Base-by-base conservation (phyloP, 1,140 invertebrate species). In the Drosophila aff. region DNA sequence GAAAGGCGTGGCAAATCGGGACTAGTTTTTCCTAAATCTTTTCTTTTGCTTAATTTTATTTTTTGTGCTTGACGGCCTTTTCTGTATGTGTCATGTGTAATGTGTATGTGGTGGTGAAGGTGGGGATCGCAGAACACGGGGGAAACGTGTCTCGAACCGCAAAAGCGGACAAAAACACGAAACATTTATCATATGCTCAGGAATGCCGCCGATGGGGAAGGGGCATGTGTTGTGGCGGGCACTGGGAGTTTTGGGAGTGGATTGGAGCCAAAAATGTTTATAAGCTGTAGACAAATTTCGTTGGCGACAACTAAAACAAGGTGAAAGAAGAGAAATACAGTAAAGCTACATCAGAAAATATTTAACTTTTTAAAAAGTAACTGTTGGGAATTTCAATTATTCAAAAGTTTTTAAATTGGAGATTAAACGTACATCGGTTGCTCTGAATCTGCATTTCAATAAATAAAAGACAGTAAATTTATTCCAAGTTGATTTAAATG, bases 241-340 rank as follows among this genome's bases (percentile, higher is more conserved):
- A 44, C 49, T 52, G 33, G 28, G 26, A 41, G 53, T 18, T 38
- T n/a, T n/a, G n/a, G n/a, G n/a, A n/a, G 62, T 15, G 38, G 62
- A 61, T 36, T 66, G n/a, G 15, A 61, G 31, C 31, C 58, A 75
- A 83, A 73, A 85, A 71, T 79, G 82, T 81, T 84, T 86, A 81
- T 66, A 71, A 52, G n/a, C 49, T 78, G 82, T 82, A 76, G 79
- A 86, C 82, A 85, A 86, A 85, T 85, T 85, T 86, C 60, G 58
- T 46, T 62, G 21, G 40, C 59, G 41, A 66, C 58, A 67, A 66
- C 31, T 49, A 41, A 33, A 46, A 44, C 15, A 38, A 9, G 16
- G 28, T 7, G 40, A 16, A 11, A 28, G 7, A 53, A 36, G 21
- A 21, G 2, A 36, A 36, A 26, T 38, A 62, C 60, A 36, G 49